Evolutionary conservation across 2,888 invertebrate genomes (phyloP).

Genomic region (Dione juno): DNA sequence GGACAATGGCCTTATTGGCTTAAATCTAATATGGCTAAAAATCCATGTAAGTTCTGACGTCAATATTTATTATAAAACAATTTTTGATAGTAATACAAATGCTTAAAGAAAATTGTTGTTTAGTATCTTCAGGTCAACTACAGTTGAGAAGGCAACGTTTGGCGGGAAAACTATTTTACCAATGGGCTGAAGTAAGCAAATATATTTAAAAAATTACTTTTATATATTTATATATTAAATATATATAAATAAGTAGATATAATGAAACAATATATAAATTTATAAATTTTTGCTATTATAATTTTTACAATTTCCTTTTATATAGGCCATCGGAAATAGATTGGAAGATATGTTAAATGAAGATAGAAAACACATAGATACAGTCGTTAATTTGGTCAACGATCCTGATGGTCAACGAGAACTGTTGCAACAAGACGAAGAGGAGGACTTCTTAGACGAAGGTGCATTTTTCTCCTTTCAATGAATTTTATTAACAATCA

Average conservation of each 20-base stretch:
- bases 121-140: constrained; percentile 71
- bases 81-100: constrained; percentile 48
- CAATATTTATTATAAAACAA: constrained; percentile 68
- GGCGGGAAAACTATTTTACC: constrained; percentile 98
- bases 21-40: constrained; percentile 87
- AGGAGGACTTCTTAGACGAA: constrained; percentile 99
- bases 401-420: constrained; percentile 92
- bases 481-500: no score
- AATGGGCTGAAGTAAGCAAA: constrained; percentile 93
- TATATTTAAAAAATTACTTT: neutral
- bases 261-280: neutral
- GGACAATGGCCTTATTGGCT: constrained; percentile 99
- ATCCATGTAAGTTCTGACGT: constrained; percentile 59
- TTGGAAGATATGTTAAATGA: constrained; percentile 95
- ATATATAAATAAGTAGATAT: no score
- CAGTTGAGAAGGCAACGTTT: constrained; percentile 84
- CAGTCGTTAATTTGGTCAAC: constrained; percentile 86
- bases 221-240: no score
- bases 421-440: constrained; percentile 92
- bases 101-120: constrained; percentile 36
- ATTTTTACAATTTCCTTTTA: constrained; percentile 2
- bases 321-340: constrained; percentile 90
- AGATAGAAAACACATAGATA: constrained; percentile 88
- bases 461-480: constrained; percentile 54
- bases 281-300: no score